Base-by-base conservation (phyloP, 2,113 vertebrate genomes). In the Parus major region DNA sequence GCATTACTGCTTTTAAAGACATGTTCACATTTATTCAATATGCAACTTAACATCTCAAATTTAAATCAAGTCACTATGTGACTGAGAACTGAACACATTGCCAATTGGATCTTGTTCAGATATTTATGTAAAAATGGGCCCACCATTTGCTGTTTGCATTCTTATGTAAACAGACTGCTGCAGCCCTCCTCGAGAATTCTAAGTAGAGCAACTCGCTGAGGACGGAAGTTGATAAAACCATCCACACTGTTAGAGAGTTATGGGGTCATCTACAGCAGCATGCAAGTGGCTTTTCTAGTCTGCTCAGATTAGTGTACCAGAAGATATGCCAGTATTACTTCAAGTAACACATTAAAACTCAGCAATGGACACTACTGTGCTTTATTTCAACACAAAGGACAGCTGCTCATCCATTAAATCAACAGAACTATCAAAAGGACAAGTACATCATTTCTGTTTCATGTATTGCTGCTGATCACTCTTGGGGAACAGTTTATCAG, bases 311-410 rank as follows among this genome's bases (percentile, higher is more conserved):
- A 96, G 96, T 73, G 94, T 97, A 97, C 92, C 97, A 97, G 93
- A 96, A 97, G 92, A 96, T 96, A 97, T 95, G 92, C 79, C 96
- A 89, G 95, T 92, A 96, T 94, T 96, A 97, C 92, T 98, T 95
- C 96, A 97, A 96, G 95, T 97, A 95, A 96, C 90, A 97, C 79
- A 88, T 73, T 96, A 93, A 95, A 96, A 96, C 91, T 95, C 93
- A 93, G 83, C 91, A 96, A 97, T 80, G 96, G 96, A 97, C 92
- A 97, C 90, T 91, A 96, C 69, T 93, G 95, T 96, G 92, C 88
- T 97, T 97, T 97, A 96, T 88, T 97, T 78, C 96, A 97, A 97
- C 84, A 95, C 96, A 98, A 97, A 98, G 93, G 96, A 97, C 96
- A 98, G 95, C 88, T 96, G 92, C 86, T 96, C 68, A 95, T 93